Conservation (phyloP, 2,888 invertebrate genomes). For the Podabrus alpinus region DNA sequence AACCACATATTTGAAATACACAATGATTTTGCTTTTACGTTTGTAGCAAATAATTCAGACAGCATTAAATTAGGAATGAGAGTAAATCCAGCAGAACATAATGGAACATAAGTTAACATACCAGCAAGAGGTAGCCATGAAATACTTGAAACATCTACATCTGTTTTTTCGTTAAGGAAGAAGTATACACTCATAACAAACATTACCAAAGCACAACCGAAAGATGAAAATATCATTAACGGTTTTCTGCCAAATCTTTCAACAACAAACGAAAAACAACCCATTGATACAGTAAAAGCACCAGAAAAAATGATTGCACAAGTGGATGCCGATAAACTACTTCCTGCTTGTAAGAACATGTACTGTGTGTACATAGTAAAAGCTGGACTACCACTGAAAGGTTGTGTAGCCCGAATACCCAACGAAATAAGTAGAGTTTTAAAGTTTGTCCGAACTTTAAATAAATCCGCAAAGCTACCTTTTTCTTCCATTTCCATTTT, state of each 20-base stretch:
- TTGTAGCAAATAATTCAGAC: slow-evolving; percentile 45
- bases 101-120: slow-evolving; percentile 40
- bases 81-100: slow-evolving; percentile 37
- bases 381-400: slow-evolving; percentile 39
- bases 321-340: slow-evolving; percentile 38
- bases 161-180: slow-evolving; percentile 35
- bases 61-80: slow-evolving; percentile 45
- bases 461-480: slow-evolving; percentile 43
- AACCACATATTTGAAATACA: slow-evolving; percentile 40
- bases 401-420: slow-evolving; percentile 43
- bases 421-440: slow-evolving; percentile 42
- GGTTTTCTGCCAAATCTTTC: slow-evolving; percentile 41
- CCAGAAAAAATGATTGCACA: slow-evolving; percentile 45
- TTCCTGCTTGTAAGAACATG: slow-evolving; percentile 45
- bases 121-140: slow-evolving; percentile 46
- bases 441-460: slow-evolving; percentile 40
- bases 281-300: slow-evolving; percentile 29
- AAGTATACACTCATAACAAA: slow-evolving; percentile 39
- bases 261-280: slow-evolving; percentile 34
- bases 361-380: slow-evolving; percentile 43
- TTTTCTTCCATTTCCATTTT: slow-evolving; percentile 44
- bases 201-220: slow-evolving; percentile 35
- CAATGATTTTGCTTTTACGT: slow-evolving; percentile 45
- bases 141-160: slow-evolving; percentile 34
- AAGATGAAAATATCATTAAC: slow-evolving; percentile 36